Conservation (phyloP, 23 tunicate genomes). For the Corella eumyota region DNA sequence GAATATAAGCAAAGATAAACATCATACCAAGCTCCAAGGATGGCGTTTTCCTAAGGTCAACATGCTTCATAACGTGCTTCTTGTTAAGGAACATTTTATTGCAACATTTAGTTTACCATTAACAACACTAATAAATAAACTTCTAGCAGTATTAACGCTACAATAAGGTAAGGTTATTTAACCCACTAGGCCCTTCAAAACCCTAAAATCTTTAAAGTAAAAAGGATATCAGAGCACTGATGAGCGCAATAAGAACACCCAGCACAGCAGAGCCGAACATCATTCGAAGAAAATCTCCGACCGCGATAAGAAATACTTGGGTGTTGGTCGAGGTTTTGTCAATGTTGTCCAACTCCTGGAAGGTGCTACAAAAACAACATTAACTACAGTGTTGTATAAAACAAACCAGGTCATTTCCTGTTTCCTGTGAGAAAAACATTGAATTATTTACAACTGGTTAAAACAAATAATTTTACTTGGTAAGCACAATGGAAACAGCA, state of each 20-base stretch:
- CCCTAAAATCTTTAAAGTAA: conserved; percentile 39
- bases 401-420: neutral
- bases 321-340: conserved; percentile 16
- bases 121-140: too few species aligned
- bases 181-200: neutral
- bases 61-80: conserved; percentile 87
- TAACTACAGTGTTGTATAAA: neutral
- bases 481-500: conserved; percentile 94
- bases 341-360: conserved; percentile 54
- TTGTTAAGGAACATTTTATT: too few species aligned
- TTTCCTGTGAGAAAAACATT: neutral
- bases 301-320: conserved; percentile 36
- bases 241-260: conserved; percentile 68
- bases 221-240: conserved; percentile 99
- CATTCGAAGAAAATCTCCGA: conserved; percentile 84
- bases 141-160: too few species aligned
- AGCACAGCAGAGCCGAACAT: conserved; percentile 82
- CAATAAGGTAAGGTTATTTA: too few species aligned
- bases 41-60: conserved; percentile 88
- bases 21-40: conserved; percentile 98
- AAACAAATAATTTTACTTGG: conserved; percentile 34
- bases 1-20: conserved; percentile 85
- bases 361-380: conserved; percentile 53
- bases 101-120: too few species aligned
- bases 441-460: neutral